phyloP scores from a whole-genome alignment of 1,140 invertebrate genomes.

The Vollenhovia emeryi region DNA sequence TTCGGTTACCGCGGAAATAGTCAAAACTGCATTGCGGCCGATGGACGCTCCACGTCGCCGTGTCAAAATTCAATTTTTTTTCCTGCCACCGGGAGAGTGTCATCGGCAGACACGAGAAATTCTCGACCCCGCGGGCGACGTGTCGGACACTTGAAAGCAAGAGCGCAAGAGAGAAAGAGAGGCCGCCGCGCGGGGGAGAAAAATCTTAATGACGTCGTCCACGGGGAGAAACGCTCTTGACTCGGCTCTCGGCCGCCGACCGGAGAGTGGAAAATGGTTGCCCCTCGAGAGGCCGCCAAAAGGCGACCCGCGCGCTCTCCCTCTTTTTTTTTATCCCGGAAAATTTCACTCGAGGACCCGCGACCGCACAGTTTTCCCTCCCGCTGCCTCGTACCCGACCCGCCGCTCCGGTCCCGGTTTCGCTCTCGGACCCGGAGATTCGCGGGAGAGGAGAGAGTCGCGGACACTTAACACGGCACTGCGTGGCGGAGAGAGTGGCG shows the following conservation, averaged over 20 bases:
- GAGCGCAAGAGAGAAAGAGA: background rate
- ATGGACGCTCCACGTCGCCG: background rate
- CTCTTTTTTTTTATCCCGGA: conserved; percentile 6
- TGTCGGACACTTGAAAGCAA: background rate
- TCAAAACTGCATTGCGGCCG: background rate
- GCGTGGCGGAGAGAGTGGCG: background rate
- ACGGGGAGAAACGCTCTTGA: conserved; percentile 10
- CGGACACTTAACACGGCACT: conserved; percentile 29
- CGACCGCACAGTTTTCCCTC: background rate
- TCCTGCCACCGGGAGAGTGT: background rate
- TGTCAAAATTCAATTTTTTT: conserved; percentile 24
- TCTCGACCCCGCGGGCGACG: background rate
- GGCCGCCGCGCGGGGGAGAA: background rate
- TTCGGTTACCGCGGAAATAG: conserved; percentile 4
- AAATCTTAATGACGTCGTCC: conserved; percentile 43
- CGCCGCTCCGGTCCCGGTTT: background rate
- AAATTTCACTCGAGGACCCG: conserved; percentile 10
- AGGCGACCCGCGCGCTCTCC: background rate
- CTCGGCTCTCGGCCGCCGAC: background rate
- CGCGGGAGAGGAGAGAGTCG: background rate
- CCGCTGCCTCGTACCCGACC: background rate
- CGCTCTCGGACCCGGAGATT: background rate
- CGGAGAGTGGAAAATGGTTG: conserved; percentile 17
- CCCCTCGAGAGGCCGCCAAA: conserved; percentile 10
- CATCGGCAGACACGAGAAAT: conserved; percentile 10